Evolutionary conservation across 1,140 invertebrate genomes (phyloP).

Genomic region (Drosophila suzukii): DNA sequence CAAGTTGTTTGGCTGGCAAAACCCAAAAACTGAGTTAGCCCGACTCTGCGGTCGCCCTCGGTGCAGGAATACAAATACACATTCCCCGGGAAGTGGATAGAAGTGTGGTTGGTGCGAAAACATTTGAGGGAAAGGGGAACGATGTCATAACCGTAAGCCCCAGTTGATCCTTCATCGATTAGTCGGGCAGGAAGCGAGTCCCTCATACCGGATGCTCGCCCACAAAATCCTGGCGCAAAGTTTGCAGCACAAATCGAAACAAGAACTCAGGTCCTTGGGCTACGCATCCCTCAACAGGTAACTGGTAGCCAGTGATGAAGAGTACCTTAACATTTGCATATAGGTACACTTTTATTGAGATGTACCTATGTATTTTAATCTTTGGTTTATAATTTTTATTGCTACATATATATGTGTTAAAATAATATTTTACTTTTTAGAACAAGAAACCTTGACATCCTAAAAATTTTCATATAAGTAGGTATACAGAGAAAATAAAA

Average conservation of each 20-base stretch:
- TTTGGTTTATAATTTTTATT: neutral
- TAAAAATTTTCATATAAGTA: too few species aligned
- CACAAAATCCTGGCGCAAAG: conserved; percentile 39
- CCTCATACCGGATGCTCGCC: conserved; percentile 28
- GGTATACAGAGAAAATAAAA: too few species aligned
- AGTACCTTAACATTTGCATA: neutral
- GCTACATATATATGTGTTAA: neutral
- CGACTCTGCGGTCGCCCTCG: conserved; percentile 41
- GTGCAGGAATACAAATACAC: conserved; percentile 19
- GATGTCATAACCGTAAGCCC: conserved; percentile 64
- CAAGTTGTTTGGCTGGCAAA: conserved; percentile 48
- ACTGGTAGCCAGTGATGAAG: neutral
- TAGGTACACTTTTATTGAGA: neutral
- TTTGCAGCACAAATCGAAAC: conserved; percentile 63
- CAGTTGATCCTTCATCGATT: conserved; percentile 62
- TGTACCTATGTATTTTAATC: too few species aligned
- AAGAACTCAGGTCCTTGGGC: conserved; percentile 37
- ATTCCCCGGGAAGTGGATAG: conserved; percentile 19
- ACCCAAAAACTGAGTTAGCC: conserved; percentile 56
- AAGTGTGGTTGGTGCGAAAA: conserved; percentile 29
- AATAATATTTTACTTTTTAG: neutral
- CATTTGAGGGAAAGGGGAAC: conserved; percentile 1
- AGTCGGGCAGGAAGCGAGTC: conserved; percentile 40
- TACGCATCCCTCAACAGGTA: conserved; percentile 66
- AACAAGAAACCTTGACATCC: too few species aligned